Evolutionary conservation across 2,797 vertebrate species (phyloP).

Genomic region (Phoebastria nigripes): DNA sequence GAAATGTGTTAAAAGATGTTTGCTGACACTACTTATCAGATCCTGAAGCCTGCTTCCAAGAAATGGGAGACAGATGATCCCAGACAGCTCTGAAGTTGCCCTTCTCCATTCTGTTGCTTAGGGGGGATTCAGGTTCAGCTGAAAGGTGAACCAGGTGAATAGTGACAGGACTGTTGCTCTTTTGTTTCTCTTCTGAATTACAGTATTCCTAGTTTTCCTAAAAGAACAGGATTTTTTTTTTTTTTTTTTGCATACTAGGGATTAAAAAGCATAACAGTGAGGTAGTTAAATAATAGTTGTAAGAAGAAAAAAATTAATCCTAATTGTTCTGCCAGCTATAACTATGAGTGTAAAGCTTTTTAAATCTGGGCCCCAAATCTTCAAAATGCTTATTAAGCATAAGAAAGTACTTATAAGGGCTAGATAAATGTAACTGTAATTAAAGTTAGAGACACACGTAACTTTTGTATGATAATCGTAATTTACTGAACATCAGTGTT

Average conservation of each 20-base stretch:
- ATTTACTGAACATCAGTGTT: neutral
- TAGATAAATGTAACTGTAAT: neutral
- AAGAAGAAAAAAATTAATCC: neutral
- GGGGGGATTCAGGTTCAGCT: neutral
- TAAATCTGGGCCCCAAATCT: neutral
- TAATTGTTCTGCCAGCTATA: neutral
- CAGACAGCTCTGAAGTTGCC: neutral
- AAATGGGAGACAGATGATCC: neutral
- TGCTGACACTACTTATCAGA: conserved; percentile 20
- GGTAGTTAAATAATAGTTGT: neutral
- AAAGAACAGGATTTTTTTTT: neutral
- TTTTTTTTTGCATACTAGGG: accelerated
- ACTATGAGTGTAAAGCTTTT: neutral
- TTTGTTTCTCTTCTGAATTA: neutral
- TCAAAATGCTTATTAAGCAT: neutral
- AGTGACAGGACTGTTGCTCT: neutral
- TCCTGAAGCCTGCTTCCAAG: neutral
- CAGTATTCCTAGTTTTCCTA: neutral
- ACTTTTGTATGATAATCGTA: neutral
- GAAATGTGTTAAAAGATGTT: neutral
- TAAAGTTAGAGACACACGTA: neutral
- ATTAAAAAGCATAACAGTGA: neutral
- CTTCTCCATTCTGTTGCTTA: neutral
- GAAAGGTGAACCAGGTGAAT: neutral
- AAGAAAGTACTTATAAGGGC: neutral